phyloP scores from a whole-genome alignment of 2,888 invertebrate species.

The Kryphioiulus occultus region DNA sequence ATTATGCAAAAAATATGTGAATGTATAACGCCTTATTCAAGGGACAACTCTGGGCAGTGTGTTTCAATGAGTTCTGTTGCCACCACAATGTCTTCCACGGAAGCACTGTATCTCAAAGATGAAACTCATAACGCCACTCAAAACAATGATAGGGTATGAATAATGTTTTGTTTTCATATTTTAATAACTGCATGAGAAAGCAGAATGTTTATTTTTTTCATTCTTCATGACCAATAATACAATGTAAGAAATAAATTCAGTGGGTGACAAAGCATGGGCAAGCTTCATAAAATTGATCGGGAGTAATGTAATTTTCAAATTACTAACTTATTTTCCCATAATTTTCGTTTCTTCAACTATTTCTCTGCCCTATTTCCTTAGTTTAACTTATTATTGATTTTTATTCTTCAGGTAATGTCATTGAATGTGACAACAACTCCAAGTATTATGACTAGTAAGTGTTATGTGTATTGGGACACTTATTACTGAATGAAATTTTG shows the following conservation, averaged over 20 bases:
- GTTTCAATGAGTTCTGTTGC: background rate
- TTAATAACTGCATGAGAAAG: too few species aligned
- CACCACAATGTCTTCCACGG: background rate
- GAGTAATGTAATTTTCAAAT: too few species aligned
- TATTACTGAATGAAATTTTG: background rate
- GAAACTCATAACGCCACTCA: background rate
- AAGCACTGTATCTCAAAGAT: background rate
- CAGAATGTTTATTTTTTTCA: too few species aligned
- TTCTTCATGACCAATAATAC: too few species aligned
- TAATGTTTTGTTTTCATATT: background rate
- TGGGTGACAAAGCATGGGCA: too few species aligned
- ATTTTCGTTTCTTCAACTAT: too few species aligned
- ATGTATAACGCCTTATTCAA: conserved; percentile 63
- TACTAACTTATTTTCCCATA: too few species aligned
- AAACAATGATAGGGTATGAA: background rate
- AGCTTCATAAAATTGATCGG: too few species aligned
- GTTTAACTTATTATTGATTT: background rate
- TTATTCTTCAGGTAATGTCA: background rate
- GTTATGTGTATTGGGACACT: background rate
- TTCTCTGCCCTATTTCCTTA: too few species aligned
- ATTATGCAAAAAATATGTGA: conserved; percentile 75
- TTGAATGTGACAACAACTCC: conserved; percentile 10
- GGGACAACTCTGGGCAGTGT: background rate
- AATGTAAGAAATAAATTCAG: too few species aligned
- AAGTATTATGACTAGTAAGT: background rate